Evolutionary conservation across 1,140 invertebrate species (phyloP), one percentile per base, ranked within the genome.

Genomic region (Batillaria attramentaria): DNA sequence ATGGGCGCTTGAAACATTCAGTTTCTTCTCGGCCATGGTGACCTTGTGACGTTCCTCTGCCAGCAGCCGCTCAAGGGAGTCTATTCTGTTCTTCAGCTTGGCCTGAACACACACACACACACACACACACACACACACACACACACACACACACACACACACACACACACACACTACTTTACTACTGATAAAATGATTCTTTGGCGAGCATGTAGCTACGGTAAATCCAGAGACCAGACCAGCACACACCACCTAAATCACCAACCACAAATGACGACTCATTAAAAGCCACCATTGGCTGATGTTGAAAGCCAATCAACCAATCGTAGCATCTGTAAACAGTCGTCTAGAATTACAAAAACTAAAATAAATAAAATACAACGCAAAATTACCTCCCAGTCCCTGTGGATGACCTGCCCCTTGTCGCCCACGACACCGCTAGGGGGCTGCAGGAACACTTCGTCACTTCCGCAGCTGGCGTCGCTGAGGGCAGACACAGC

Each of bases 31-130:
- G 28, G 84, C 80, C 8, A 84, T 82, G 42, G 78, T 78, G 28
- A 87, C 83, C 81, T 89, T 91, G 65, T 86, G 84, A 35, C 88
- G 81, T 69, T 91, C 90, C 75, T 90, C 89, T 8, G 87, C 87
- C 43, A 91, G 81, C 16, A 89, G 84, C 10, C 84, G 81, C 74
- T 91, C 88, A 68, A 91, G 80, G 33, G 84, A 87, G 68, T 86
- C 83, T 57, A 91, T 85, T 24, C 89, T 81, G 72, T 87, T 89
- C 72, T 88, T 86, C 66, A 90, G 85, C 77, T 89, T 86, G 54
- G 82, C 79, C 87, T 88, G 78, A n/a, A n/a, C n/a, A n/a, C n/a
- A n/a, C n/a, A n/a, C n/a, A n/a, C n/a, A n/a, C n/a, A n/a, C n/a
- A n/a, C n/a, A n/a, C n/a, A n/a, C n/a, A n/a, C n/a, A n/a, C n/a